These are phyloP conservation scores for Diabrotica virgifera DNA, from an alignment of 1,140 invertebrate genomes.

Conservation along the genomic window DNA sequence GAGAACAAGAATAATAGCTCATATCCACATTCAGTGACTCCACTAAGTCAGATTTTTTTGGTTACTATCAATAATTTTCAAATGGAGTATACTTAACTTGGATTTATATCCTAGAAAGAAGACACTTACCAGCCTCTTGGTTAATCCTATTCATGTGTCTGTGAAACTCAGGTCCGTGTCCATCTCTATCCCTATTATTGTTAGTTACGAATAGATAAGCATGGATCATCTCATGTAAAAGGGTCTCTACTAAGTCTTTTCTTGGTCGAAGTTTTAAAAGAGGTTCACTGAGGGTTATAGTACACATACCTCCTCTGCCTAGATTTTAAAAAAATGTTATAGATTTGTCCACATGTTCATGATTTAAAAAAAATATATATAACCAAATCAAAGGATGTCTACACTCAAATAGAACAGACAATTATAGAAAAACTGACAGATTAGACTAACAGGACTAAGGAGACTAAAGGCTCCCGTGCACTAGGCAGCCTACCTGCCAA, in stretches of 20 bases:
- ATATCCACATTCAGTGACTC: no score
- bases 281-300: conserved; percentile 83
- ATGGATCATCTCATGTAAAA: conserved; percentile 99
- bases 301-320: conserved; percentile 70
- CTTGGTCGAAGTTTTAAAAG: conserved; percentile 86
- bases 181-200: conserved; percentile 79
- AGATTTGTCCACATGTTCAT: background rate
- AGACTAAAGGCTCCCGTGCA: no score
- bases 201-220: conserved; percentile 90
- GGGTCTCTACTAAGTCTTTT: conserved; percentile 90
- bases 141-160: conserved; percentile 95
- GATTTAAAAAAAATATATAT: background rate
- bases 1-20: no score
- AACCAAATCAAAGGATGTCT: no score
- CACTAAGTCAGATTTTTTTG: no score
- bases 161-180: conserved; percentile 93
- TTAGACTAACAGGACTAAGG: no score
- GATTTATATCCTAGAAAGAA: background rate
- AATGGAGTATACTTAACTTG: no score
- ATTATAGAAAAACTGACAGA: no score
- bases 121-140: conserved; percentile 68
- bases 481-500: no score
- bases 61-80: no score
- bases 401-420: no score
- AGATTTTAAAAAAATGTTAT: background rate